Evolutionary conservation across 2,113 vertebrate species (phyloP), one percentile per base, ranked within the genome.

Genomic region (Cyrtonyx montezumae): DNA sequence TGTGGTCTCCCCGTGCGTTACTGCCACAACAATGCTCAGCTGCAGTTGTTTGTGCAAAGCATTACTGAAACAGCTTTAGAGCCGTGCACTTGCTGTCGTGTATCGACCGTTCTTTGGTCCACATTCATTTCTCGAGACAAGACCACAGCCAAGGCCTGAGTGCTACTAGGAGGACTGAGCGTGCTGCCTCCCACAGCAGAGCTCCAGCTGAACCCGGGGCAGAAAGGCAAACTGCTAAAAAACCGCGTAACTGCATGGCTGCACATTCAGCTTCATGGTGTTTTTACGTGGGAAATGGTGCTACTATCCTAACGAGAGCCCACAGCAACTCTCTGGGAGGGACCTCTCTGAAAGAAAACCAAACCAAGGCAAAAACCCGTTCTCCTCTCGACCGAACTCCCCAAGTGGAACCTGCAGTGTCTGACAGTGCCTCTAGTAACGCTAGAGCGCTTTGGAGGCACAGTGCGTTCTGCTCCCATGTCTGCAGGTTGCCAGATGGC

Each of bases 401-500:
- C 46, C 45, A 18, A 49, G 0, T 1, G 79, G 48, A 75, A 86
- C 61, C 88, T 91, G 91, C 88, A 93, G 89, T 56, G 81, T 79
- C 28, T 13, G 37, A 53, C 25, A 49, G 37, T 77, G 63, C 92
- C 84, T 84, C 82, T 69, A 14, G 84, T 42, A 28, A 56, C 0
- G 30, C 74, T 53, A 3, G 63, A 9, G 85, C 66, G 65, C 94
- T 30, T 73, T 30, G 70, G 8, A 11, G 67, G 80, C 9, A 0
- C 37, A 28, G 82, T 20, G 55, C 68, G 13, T 65, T 73, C 76
- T 7, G 34, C 46, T 85, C 56, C 91, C 78, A 8, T 2, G 86
- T 32, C 88, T 91, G 11, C 91, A 95, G 65, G 53, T 77, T 95
- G 95, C 82, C 95, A 95, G 94, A 97, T 89, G 90, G 90, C 90